phyloP scores from a whole-genome alignment of 2,797 vertebrate genomes.

The Rhabdomys pumilio region DNA sequence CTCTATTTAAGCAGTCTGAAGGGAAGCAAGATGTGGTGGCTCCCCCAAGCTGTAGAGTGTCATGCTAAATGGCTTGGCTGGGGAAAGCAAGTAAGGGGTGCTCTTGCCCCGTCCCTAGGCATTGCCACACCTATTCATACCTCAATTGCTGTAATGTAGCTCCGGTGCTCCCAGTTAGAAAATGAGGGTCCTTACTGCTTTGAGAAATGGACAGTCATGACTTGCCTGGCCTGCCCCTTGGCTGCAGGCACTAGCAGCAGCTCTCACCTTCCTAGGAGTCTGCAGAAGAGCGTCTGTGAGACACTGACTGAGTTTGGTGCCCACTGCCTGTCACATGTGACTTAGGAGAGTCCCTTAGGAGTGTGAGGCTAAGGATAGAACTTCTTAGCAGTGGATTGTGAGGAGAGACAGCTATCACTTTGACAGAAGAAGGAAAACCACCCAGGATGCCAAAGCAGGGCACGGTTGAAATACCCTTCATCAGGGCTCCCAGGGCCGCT shows the following conservation, averaged over 20 bases:
- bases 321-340: fast-evolving
- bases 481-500: neutral
- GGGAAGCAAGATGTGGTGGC: neutral
- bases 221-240: neutral
- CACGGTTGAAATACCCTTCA: neutral
- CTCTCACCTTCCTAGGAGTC: neutral
- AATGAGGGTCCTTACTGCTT: neutral
- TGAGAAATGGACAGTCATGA: neutral
- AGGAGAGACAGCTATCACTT: neutral
- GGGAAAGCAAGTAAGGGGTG: too few relatives aligned
- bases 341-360: neutral
- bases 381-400: neutral
- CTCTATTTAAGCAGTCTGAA: neutral
- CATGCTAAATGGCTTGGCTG: neutral
- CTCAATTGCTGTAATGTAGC: neutral
- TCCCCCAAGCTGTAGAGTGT: neutral
- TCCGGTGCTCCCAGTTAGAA: neutral
- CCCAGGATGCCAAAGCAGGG: neutral
- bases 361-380: neutral
- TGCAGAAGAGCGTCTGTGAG: neutral
- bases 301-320: neutral
- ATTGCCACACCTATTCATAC: neutral
- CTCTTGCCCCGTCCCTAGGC: neutral
- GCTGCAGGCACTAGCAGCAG: too few relatives aligned
- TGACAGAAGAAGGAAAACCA: neutral